Conservation (phyloP, 1,140 invertebrate species). For the Drosophila micromelanica region DNA sequence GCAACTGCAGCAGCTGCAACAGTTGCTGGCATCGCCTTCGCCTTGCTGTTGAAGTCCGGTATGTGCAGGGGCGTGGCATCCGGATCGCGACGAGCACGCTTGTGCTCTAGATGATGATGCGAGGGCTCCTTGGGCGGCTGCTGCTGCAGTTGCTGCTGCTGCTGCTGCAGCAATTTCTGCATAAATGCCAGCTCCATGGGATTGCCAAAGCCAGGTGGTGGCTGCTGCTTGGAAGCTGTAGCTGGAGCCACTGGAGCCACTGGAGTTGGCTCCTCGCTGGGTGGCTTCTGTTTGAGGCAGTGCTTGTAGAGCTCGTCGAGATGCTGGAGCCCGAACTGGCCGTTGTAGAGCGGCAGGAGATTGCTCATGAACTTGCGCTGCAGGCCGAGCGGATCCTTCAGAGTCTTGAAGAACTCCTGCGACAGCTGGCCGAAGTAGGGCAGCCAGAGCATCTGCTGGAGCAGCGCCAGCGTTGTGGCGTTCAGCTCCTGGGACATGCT, state of each 20-base stretch:
- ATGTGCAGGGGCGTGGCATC: slow-evolving; percentile 38
- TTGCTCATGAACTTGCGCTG: slow-evolving; percentile 72
- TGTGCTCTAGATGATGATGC: slow-evolving; percentile 65
- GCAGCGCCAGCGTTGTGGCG: slow-evolving; percentile 87
- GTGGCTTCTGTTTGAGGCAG: slow-evolving; percentile 68
- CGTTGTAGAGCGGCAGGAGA: slow-evolving; percentile 65
- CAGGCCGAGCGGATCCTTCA: slow-evolving; percentile 84
- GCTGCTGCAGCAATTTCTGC: slow-evolving; percentile 86
- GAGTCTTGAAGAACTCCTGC: slow-evolving; percentile 85
- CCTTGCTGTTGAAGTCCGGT: slow-evolving; percentile 40
- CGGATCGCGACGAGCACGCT: slow-evolving; percentile 58
- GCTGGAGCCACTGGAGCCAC: slow-evolving; percentile 3
- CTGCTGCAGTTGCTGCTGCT: slow-evolving; percentile 49
- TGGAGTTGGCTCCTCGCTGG: slow-evolving; percentile 28
- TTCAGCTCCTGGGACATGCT: slow-evolving; percentile 87
- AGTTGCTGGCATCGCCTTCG: slow-evolving; percentile 23
- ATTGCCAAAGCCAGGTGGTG: slow-evolving; percentile 85
- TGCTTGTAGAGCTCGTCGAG: slow-evolving; percentile 77
- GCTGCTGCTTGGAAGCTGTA: slow-evolving; percentile 5
- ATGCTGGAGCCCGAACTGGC: slow-evolving; percentile 71
- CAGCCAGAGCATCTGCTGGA: slow-evolving; percentile 90
- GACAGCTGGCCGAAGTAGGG: slow-evolving; percentile 88
- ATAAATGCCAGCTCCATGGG: slow-evolving; percentile 88
- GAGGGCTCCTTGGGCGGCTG: slow-evolving; percentile 45
- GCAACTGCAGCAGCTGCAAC: slow-evolving; percentile 6